Percentiles rank a stretch among this genome's conserved stretches.
phyloP scores from a whole-genome alignment of 2,888 invertebrate species.

The Esperia sulphurella region DNA sequence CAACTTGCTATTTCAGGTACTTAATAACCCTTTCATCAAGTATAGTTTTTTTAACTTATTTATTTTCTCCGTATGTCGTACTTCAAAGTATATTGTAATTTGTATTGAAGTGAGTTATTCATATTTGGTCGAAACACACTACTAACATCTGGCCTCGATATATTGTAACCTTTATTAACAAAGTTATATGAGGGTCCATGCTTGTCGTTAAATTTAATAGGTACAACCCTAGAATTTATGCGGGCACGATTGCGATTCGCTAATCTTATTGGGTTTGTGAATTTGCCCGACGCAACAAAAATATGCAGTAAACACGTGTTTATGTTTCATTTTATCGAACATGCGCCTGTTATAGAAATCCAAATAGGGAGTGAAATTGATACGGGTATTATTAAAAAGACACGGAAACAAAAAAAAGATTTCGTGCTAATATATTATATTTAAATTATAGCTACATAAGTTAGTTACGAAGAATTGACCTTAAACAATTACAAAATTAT shows the following conservation, averaged over 20 bases:
- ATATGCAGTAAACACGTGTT: conserved; percentile 26
- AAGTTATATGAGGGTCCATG: conserved; percentile 68
- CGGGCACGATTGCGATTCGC: conserved; percentile 39
- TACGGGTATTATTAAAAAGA: not conserved
- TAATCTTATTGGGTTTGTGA: conserved; percentile 41
- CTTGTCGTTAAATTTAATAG: conserved; percentile 74
- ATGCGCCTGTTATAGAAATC: conserved; percentile 10
- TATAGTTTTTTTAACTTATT: no score
- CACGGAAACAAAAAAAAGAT: no score
- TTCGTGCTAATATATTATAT: no score
- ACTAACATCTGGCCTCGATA: conserved; percentile 50
- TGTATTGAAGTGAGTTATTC: no score
- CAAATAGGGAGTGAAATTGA: conserved; percentile 8
- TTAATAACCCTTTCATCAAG: no score
- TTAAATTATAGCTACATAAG: no score
- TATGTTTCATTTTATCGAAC: conserved; percentile 26
- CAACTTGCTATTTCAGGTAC: no score
- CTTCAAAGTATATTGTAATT: no score
- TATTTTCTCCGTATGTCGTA: no score
- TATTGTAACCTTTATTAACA: conserved; percentile 71
- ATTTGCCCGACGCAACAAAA: conserved; percentile 29
- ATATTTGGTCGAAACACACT: conserved; percentile 11
- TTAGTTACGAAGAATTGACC: no score
- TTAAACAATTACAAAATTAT: no score
- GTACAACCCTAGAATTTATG: conserved; percentile 62